A percentile compares a stretch with the other conserved stretches of the same genome.
Conservation (phyloP, 30 jellyfish, hydroid and myxozoan species). For the Euphysa ruthae region DNA sequence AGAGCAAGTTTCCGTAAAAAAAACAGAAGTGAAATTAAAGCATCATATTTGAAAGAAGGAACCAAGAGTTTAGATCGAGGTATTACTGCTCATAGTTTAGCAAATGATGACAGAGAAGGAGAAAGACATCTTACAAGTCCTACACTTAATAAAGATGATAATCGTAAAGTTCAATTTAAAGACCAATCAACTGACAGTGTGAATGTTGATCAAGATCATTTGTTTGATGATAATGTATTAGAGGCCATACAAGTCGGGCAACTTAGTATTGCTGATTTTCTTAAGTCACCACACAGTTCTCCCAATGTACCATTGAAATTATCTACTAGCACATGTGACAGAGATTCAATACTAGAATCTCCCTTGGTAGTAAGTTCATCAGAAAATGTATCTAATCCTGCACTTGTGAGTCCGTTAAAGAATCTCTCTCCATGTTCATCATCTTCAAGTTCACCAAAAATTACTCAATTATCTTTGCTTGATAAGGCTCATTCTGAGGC, state of each 20-base stretch:
- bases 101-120: background rate
- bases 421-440: too few relatives aligned
- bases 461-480: constrained; percentile 1
- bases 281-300: constrained; percentile 58
- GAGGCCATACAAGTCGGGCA: constrained; percentile 85
- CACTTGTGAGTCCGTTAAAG: background rate
- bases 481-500: constrained; percentile 31
- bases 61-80: constrained; percentile 4
- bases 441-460: constrained; percentile 4
- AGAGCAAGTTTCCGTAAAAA: constrained; percentile 23
- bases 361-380: background rate
- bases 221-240: constrained; percentile 70
- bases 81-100: background rate
- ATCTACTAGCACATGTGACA: background rate
- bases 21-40: background rate
- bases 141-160: background rate
- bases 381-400: background rate
- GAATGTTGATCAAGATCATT: background rate
- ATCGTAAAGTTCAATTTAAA: constrained; percentile 3
- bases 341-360: too few relatives aligned
- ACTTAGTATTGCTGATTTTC: constrained; percentile 64
- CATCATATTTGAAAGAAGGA: background rate
- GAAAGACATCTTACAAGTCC: background rate
- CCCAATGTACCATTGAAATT: constrained; percentile 11
- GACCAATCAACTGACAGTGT: constrained; percentile 13